These are phyloP conservation scores for Bufotes viridis DNA, from an alignment of 2,797 vertebrate genomes.

Conservation along the genomic window DNA sequence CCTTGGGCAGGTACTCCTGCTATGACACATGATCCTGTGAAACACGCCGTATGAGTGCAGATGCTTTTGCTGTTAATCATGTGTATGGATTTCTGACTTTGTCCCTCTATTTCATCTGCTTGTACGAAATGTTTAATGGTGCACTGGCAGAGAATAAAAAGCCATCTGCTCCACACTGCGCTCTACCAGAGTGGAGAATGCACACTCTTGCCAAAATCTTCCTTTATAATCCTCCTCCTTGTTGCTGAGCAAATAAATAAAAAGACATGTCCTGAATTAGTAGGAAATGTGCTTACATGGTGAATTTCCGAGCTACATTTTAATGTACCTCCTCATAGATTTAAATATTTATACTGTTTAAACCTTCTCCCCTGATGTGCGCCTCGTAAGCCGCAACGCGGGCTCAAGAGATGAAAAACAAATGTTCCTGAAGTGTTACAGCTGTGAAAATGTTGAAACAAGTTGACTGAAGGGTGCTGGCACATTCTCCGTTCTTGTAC, in stretches of 20 bases:
- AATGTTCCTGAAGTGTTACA: slow-evolving; percentile 45
- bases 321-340: slow-evolving; percentile 30
- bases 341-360: slow-evolving; percentile 42
- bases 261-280: slow-evolving; percentile 15
- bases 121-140: slow-evolving; percentile 18
- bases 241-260: slow-evolving; percentile 43
- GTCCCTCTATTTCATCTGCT: slow-evolving; percentile 20
- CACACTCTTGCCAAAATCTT: slow-evolving; percentile 39
- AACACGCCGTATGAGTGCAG: neutral
- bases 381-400: neutral
- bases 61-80: slow-evolving; percentile 32
- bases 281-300: slow-evolving; percentile 38
- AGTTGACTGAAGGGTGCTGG: slow-evolving; percentile 39
- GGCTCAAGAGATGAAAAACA: slow-evolving; percentile 32
- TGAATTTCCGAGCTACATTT: slow-evolving; percentile 4
- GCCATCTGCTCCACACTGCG: slow-evolving; percentile 42
- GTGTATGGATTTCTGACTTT: slow-evolving; percentile 9
- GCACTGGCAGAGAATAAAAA: slow-evolving; percentile 44
- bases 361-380: slow-evolving; percentile 29
- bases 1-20: slow-evolving; percentile 6
- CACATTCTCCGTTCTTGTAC: slow-evolving; percentile 22
- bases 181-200: slow-evolving; percentile 20
- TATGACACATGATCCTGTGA: neutral
- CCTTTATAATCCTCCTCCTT: slow-evolving; percentile 20
- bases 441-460: slow-evolving; percentile 53